phyloP scores from a whole-genome alignment of 2,797 vertebrate genomes.

The Phoebastria nigripes region DNA sequence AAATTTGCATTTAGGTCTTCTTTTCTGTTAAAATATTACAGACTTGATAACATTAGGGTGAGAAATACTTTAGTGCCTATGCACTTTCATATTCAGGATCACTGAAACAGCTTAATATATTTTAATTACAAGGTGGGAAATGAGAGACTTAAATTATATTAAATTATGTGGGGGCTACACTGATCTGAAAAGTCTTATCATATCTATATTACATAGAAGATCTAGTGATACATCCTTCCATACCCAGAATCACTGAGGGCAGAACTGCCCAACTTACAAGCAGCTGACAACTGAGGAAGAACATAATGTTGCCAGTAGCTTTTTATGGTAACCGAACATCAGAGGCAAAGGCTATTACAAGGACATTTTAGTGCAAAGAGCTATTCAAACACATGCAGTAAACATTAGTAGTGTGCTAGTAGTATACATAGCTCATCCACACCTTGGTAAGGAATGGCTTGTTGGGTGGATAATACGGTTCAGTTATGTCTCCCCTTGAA shows the following conservation, averaged over 20 bases:
- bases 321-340: neutral
- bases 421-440: neutral
- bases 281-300: neutral
- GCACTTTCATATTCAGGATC: constrained; percentile 44
- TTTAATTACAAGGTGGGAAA: constrained; percentile 45
- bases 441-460: neutral
- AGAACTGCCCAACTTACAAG: neutral
- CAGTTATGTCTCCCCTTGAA: neutral
- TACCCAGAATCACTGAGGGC: neutral
- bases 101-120: constrained; percentile 35
- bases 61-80: constrained; percentile 31
- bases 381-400: neutral
- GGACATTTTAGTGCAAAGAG: neutral
- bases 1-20: constrained; percentile 60
- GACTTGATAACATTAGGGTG: constrained; percentile 36
- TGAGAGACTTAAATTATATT: constrained; percentile 15
- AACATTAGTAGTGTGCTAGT: neutral
- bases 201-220: neutral
- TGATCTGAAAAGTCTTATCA: constrained; percentile 3
- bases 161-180: neutral
- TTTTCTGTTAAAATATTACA: constrained; percentile 61
- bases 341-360: neutral
- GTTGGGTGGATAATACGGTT: neutral
- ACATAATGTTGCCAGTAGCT: neutral
- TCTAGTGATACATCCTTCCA: neutral